These are phyloP conservation scores for Petrolisthes manimaculis DNA, from an alignment of 2,888 invertebrate species.

Conservation along the genomic window DNA sequence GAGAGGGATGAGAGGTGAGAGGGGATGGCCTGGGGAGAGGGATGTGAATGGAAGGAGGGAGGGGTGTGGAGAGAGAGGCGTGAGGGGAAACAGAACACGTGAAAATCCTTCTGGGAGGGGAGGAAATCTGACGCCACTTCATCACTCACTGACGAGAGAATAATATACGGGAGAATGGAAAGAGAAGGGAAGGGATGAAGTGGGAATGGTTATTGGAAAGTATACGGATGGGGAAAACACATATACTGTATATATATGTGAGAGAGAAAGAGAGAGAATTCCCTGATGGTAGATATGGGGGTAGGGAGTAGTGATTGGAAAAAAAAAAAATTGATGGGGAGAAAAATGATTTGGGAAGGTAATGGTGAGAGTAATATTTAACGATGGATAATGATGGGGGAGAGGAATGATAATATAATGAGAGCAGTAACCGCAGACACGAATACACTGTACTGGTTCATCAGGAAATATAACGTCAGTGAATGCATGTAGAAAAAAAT, in stretches of 20 bases:
- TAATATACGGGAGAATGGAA: not conserved
- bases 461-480: no score
- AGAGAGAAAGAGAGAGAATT: not conserved
- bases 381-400: no score
- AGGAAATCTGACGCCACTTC: not conserved
- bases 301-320: constrained; percentile 9
- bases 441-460: no score
- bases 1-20: constrained; percentile 27
- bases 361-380: no score
- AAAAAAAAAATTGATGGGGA: constrained; percentile 28
- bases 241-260: no score
- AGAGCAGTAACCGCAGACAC: no score
- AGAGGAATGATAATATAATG: no score
- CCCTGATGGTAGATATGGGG: not conserved
- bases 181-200: constrained; percentile 20
- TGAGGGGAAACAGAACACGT: no score
- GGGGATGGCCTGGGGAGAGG: constrained; percentile 14
- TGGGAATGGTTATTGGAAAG: not conserved
- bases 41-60: constrained; percentile 4
- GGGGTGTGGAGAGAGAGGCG: constrained; percentile 5
- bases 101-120: no score
- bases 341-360: no score
- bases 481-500: no score
- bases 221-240: no score
- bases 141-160: not conserved